phyloP scores from a whole-genome alignment of 2,113 vertebrate genomes.

The Tricholaema leucomelas region DNA sequence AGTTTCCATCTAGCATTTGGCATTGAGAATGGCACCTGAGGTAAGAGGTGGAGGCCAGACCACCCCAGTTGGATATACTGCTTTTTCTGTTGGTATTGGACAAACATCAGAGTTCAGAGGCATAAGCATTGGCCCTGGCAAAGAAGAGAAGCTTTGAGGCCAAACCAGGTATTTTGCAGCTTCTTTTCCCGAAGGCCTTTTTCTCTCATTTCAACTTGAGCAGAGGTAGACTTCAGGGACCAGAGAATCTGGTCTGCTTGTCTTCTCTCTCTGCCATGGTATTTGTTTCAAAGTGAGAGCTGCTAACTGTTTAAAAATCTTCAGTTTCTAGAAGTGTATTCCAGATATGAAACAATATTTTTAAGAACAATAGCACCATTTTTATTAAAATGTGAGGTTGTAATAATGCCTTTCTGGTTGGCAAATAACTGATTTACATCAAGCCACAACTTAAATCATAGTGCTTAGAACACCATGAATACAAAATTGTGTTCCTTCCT shows the following conservation, averaged over 20 bases:
- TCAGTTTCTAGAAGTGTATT: neutral
- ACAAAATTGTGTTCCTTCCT: constrained; percentile 23
- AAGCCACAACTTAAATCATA: constrained; percentile 5
- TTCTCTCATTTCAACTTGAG: neutral
- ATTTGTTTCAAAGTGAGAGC: neutral
- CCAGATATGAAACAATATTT: neutral
- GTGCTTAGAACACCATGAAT: neutral
- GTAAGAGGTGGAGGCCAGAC: neutral
- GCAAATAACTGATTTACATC: constrained; percentile 19
- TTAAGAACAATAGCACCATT: neutral
- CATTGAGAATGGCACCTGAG: neutral
- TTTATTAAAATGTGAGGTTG: neutral
- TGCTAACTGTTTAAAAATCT: neutral
- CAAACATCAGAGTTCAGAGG: neutral
- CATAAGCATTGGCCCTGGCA: neutral
- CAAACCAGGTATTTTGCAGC: neutral
- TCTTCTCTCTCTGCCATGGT: neutral
- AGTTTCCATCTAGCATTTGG: neutral
- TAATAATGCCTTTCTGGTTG: neutral
- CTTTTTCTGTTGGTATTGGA: neutral
- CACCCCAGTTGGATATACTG: neutral
- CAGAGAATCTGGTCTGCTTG: neutral
- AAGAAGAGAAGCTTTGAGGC: neutral
- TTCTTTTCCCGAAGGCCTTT: neutral
- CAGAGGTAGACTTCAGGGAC: neutral